phyloP scores from a whole-genome alignment of 2,113 vertebrate genomes.

The Hypanus sabinus region DNA sequence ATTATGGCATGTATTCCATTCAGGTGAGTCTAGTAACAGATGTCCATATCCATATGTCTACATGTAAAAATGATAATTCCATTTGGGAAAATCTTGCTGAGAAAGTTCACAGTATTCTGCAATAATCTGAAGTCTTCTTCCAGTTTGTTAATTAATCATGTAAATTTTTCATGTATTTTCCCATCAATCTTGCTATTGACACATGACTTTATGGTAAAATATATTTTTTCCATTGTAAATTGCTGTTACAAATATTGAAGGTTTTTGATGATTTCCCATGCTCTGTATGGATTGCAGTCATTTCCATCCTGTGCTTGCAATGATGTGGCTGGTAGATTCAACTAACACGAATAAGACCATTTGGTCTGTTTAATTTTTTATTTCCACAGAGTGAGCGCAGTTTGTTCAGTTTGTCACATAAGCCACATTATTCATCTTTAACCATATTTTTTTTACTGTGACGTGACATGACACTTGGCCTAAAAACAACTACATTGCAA shows the following conservation, averaged over 20 bases:
- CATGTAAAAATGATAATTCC: neutral
- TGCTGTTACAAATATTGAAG: neutral
- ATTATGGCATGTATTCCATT: neutral
- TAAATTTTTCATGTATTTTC: neutral
- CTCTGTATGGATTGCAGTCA: neutral
- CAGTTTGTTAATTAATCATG: neutral
- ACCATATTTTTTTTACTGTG: neutral
- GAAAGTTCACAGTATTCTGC: neutral
- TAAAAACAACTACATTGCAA: neutral
- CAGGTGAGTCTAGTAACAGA: neutral
- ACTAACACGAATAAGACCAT: neutral
- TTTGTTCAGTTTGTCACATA: neutral
- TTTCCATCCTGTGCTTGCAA: neutral
- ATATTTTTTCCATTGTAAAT: neutral
- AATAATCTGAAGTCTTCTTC: neutral
- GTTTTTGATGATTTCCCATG: neutral
- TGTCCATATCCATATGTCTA: neutral
- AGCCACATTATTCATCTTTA: neutral
- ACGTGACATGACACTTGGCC: neutral
- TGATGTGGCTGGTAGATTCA: neutral
- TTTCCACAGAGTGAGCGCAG: neutral
- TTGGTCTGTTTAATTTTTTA: neutral
- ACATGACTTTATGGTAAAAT: neutral
- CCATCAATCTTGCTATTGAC: neutral
- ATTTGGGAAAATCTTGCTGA: neutral